These are phyloP conservation scores for Thalassoma bifasciatum DNA, from an alignment of 2,113 vertebrate genomes.

Conservation along the genomic window DNA sequence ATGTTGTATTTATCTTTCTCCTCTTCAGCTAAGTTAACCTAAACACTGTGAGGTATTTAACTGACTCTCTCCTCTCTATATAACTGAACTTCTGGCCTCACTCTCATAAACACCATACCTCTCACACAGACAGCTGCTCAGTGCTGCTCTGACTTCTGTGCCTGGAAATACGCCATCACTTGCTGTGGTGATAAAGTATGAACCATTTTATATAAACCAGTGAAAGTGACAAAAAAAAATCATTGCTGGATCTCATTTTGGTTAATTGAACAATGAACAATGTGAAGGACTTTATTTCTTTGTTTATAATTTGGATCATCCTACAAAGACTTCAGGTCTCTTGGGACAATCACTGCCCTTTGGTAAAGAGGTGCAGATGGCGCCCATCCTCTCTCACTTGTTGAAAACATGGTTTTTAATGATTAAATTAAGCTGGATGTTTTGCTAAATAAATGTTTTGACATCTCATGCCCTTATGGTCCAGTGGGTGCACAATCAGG, in stretches of 20 bases:
- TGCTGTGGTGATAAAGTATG: constrained; percentile 67
- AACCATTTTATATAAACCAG: constrained; percentile 70
- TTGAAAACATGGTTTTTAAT: constrained; percentile 32
- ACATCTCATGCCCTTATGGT: neutral
- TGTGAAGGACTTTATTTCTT: constrained; percentile 26
- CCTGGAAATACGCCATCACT: constrained; percentile 72
- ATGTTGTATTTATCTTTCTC: neutral
- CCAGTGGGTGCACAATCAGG: neutral
- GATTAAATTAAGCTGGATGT: constrained; percentile 1
- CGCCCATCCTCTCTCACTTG: constrained; percentile 1
- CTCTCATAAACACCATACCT: constrained; percentile 68
- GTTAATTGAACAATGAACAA: constrained; percentile 59
- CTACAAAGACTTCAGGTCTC: neutral
- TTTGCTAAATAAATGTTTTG: neutral
- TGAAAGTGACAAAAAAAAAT: constrained; percentile 75
- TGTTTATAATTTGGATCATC: constrained; percentile 6
- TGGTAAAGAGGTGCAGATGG: constrained; percentile 46
- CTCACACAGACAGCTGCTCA: constrained; percentile 77
- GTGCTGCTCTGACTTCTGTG: constrained; percentile 74
- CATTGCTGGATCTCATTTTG: constrained; percentile 65
- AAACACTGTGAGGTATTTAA: constrained; percentile 39
- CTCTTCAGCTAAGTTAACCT: constrained; percentile 14
- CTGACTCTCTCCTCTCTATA: constrained; percentile 33
- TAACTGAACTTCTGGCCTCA: constrained; percentile 46
- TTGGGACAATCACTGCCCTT: neutral